Conservation (phyloP, 1,140 invertebrate species). For the Steinernema khuongi region DNA sequence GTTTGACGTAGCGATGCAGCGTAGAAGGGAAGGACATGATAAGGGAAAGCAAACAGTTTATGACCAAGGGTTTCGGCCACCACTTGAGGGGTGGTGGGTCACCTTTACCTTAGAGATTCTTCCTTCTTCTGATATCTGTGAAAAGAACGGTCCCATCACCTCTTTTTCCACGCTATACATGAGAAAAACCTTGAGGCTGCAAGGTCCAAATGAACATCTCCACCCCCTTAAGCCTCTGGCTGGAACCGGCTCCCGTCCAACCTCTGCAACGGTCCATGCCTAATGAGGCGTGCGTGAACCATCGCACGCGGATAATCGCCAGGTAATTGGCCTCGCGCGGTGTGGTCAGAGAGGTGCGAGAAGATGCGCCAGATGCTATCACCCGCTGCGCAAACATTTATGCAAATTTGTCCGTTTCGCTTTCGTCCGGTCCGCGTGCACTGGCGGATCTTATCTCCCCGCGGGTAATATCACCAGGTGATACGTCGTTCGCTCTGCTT, state of each 20-base stretch:
- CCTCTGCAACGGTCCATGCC: background rate
- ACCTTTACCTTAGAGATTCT: too few species aligned
- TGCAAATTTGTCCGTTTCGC: constrained; percentile 1
- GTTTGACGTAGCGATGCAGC: too few species aligned
- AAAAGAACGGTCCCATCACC: too few species aligned
- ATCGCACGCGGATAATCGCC: background rate
- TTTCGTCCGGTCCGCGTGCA: background rate
- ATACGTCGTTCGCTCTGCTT: background rate
- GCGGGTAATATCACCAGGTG: background rate
- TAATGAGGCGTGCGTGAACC: background rate
- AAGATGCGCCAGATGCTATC: constrained; percentile 1
- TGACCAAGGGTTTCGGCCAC: too few species aligned
- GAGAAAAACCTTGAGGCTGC: too few species aligned
- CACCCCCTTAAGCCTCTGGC: too few species aligned
- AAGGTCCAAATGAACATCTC: too few species aligned
- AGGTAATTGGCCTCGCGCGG: background rate
- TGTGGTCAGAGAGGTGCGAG: background rate
- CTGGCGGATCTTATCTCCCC: background rate
- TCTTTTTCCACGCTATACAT: too few species aligned
- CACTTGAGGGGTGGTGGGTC: too few species aligned
- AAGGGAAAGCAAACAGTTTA: too few species aligned
- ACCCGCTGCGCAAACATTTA: background rate
- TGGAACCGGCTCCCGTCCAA: background rate
- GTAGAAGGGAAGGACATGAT: too few species aligned
- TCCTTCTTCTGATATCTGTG: too few species aligned